Evolutionary conservation across 1,140 invertebrate genomes (phyloP), one percentile per base, ranked within the genome.

Genomic region (Antheraea mylitta): DNA sequence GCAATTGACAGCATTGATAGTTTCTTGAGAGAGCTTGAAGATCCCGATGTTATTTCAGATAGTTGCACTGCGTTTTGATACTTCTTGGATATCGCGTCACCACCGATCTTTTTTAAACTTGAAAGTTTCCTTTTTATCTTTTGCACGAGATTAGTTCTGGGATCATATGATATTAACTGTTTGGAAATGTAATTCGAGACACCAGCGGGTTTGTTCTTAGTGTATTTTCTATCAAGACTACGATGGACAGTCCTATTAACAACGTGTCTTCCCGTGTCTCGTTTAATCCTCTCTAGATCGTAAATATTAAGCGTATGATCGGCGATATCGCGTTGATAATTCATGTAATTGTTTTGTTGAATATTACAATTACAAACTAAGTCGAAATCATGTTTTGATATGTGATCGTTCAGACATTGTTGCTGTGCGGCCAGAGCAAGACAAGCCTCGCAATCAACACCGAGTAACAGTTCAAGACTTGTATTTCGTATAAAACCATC

Each of bases 101-200:
- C 90, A 18, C 90, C 87, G 16, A 92, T 92, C 75, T 87, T 92
- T 81, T 92, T 92, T 64, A 93, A 85, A 76, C 88, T 92, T 19
- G 91, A 92, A 72, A 93, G 76, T 75, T 93, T 93, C 65, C 87
- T 84, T 82, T 93, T 93, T 73, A 93, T 91, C 76, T 92, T 93
- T 71, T 92, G 89, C 16, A 93, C 87, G 30, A 93, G 77, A 19
- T 88, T 92, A 67, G 86, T 91, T 7, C 86, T 88, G 13, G 85
- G 90, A 60, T 93, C 91, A 67, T 90, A 89, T 3, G 90, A 90
- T 70, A 92, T 89, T 42, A 91, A 80, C 65, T 93, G 90, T 73
- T 91, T 89, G 19, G 92, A 92, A 78, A 92, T 86, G 69, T 92
- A 92, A 69, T 85, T 91, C 7, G 88, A 90, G 19, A 93, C 88